These are phyloP conservation scores for Helostoma temminkii DNA, from an alignment of 2,797 vertebrate species.

Conservation along the genomic window DNA sequence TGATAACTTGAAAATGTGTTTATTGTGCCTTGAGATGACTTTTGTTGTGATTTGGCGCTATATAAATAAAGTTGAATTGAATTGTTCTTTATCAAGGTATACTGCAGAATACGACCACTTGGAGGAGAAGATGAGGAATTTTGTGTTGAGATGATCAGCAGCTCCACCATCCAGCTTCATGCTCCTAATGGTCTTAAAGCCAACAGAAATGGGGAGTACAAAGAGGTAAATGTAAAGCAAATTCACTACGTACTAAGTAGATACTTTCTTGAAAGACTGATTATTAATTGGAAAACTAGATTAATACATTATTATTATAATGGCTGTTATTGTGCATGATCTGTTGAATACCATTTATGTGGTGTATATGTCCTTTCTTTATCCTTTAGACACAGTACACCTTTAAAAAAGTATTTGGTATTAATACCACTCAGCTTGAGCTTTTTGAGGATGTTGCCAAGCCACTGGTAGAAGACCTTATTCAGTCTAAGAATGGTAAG, in stretches of 20 bases:
- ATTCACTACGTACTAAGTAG: no score
- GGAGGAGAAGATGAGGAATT: constrained; percentile 86
- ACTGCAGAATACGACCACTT: constrained; percentile 93
- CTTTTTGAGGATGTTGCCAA: constrained; percentile 93
- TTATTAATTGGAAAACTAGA: no score
- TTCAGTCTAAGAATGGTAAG: constrained; percentile 94
- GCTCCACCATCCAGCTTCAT: constrained; percentile 92
- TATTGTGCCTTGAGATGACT: no score
- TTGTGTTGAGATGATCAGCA: constrained; percentile 94
- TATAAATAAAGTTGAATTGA: no score
- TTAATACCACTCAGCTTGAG: constrained; percentile 88
- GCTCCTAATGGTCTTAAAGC: constrained; percentile 92
- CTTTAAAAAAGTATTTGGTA: constrained; percentile 96
- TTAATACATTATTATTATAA: neutral
- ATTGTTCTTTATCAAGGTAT: constrained; percentile 85
- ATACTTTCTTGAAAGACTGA: rapidly evolving
- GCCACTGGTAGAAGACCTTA: constrained; percentile 93
- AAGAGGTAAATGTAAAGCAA: constrained; percentile 86
- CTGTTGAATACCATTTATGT: neutral
- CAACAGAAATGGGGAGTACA: constrained; percentile 93
- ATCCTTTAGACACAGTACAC: constrained; percentile 91
- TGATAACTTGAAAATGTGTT: neutral
- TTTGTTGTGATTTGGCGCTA: no score
- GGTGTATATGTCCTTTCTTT: neutral
- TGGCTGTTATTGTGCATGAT: no score